phyloP scores from a whole-genome alignment of 2,797 vertebrate species.

The Pseudochromis fuscus region DNA sequence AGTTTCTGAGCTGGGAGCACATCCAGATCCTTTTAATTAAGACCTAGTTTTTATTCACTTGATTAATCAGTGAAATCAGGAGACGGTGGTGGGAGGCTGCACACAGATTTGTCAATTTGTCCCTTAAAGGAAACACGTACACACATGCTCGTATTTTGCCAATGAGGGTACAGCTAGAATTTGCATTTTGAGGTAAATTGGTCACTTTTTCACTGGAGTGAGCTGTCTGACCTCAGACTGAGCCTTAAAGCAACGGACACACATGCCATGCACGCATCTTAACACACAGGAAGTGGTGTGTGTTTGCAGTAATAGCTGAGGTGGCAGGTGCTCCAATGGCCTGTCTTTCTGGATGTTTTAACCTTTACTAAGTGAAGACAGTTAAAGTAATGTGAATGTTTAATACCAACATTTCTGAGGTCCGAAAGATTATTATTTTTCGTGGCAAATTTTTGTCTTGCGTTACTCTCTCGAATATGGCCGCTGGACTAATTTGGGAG shows the following conservation, averaged over 20 bases:
- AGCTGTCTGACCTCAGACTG: conserved; percentile 81
- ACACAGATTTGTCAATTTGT: conserved; percentile 84
- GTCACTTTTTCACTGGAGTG: conserved; percentile 83
- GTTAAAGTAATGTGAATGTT: no score
- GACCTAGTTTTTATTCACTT: conserved; percentile 83
- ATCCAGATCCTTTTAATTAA: conserved; percentile 86
- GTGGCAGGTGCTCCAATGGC: not conserved
- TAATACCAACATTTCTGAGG: no score
- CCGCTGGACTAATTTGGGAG: no score
- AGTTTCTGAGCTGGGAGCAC: conserved; percentile 78
- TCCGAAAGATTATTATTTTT: no score
- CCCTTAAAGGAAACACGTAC: conserved; percentile 76
- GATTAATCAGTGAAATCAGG: conserved; percentile 87
- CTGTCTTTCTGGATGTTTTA: not conserved
- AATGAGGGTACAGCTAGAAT: conserved; percentile 75
- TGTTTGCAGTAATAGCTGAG: conserved; percentile 31
- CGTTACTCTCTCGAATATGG: no score
- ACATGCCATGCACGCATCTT: conserved; percentile 41
- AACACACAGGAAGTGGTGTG: conserved; percentile 30
- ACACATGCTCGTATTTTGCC: conserved; percentile 76
- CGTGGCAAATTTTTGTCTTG: no score
- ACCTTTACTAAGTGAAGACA: no score
- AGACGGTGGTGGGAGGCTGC: conserved; percentile 81
- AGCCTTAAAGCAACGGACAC: conserved; percentile 67
- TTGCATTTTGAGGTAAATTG: conserved; percentile 85